Percentiles rank a stretch among this genome's conserved stretches.
Evolutionary conservation across 2,888 invertebrate genomes (phyloP).

Genomic region (Sinotaia quadrata): DNA sequence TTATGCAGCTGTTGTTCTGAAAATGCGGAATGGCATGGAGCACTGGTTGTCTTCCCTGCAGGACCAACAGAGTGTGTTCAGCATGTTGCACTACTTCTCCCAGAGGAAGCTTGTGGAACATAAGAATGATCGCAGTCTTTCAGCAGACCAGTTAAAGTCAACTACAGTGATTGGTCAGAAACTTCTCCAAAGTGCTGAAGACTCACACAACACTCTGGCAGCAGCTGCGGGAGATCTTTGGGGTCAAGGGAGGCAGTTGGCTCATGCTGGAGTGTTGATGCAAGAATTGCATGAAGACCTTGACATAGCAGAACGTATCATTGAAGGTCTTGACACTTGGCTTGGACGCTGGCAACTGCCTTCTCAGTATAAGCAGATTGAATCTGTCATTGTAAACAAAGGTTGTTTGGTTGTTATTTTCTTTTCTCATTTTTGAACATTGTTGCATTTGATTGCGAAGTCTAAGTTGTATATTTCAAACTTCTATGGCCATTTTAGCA

Average conservation of each 20-base stretch:
- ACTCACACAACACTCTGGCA: constrained; percentile 54
- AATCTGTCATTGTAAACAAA: constrained; percentile 3
- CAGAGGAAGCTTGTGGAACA: constrained; percentile 33
- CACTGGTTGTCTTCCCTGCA: constrained; percentile 60
- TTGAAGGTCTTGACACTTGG: constrained; percentile 56
- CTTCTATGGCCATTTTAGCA: not conserved
- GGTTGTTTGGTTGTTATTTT: not conserved
- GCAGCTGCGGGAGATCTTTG: constrained; percentile 49
- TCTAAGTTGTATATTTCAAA: too few species aligned
- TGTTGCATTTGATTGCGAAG: too few species aligned
- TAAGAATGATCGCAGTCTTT: not conserved
- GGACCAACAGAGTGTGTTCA: constrained; percentile 47
- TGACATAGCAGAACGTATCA: constrained; percentile 52
- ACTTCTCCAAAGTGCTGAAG: constrained; percentile 49
- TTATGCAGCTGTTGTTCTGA: constrained; percentile 52
- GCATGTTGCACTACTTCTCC: constrained; percentile 52
- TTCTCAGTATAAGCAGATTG: constrained; percentile 9
- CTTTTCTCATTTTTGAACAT: not conserved
- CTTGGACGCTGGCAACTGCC: constrained; percentile 56
- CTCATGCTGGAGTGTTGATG: constrained; percentile 45
- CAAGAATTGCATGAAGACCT: constrained; percentile 59
- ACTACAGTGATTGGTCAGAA: constrained; percentile 47
- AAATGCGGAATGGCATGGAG: constrained; percentile 38
- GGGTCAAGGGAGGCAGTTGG: constrained; percentile 56
- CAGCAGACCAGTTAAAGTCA: not conserved